Evolutionary conservation across 2,888 invertebrate genomes (phyloP).

Genomic region (Pseudococcus jackbeardsleyi): DNA sequence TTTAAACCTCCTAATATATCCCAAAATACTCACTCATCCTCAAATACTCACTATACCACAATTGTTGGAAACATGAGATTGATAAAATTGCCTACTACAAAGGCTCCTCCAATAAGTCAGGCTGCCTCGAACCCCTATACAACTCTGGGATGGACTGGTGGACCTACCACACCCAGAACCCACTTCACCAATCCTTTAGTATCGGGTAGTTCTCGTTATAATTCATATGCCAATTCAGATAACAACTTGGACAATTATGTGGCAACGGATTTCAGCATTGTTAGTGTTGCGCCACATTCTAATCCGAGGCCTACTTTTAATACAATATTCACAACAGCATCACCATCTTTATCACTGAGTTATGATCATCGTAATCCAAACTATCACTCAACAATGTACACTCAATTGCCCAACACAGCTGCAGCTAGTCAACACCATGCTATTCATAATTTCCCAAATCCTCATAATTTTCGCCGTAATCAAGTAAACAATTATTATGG

Average conservation of each 20-base stretch:
- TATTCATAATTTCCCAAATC: constrained; percentile 37
- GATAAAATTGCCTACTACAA: constrained; percentile 22
- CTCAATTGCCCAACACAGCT: constrained; percentile 13
- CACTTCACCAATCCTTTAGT: constrained; percentile 17
- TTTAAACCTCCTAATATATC: not conserved
- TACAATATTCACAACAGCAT: not conserved
- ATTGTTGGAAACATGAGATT: not conserved
- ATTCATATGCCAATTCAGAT: constrained; percentile 38
- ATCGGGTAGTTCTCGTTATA: constrained; percentile 50
- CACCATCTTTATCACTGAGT: not conserved
- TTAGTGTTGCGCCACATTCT: constrained; percentile 46
- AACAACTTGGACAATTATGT: constrained; percentile 11
- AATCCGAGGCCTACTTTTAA: not conserved
- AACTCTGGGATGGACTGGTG: not conserved
- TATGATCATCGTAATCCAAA: not conserved
- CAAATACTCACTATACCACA: not conserved
- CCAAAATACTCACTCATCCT: constrained; percentile 12
- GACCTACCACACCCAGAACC: not conserved
- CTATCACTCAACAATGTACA: constrained; percentile 5
- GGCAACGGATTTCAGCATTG: constrained; percentile 58
- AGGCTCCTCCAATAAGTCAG: not conserved
- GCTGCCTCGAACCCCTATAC: not conserved
- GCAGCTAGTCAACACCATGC: not conserved
- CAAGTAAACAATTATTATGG: constrained; percentile 42
- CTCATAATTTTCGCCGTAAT: constrained; percentile 49